Base-by-base conservation (phyloP, 1,140 invertebrate genomes). In the Limonius californicus region DNA sequence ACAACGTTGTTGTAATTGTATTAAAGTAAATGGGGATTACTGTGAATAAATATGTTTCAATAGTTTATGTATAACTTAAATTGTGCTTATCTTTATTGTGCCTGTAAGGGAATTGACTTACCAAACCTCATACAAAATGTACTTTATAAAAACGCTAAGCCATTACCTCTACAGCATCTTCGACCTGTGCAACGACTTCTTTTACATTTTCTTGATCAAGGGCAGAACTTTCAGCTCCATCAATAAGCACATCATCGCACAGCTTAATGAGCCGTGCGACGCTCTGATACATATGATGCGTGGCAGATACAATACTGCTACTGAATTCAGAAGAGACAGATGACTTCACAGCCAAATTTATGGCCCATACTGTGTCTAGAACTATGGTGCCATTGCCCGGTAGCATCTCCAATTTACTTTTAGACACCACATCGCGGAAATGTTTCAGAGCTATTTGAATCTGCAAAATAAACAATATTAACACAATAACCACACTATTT, bases 311-410 rank as follows among this genome's bases (percentile, higher is more conserved):
- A 67, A 90, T 74, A 57, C 72, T 77, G 66, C 56, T 72, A 59
- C 66, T 71, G 8, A 53, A 68, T 39, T 76, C 73, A 3, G 68
- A 72, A 61, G 72, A 43, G 69, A 79, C 60, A 69, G 76, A 70
- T 67, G 74, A 74, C 73, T 80, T 73, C 23, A 79, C 68, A 16
- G 71, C 82, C 75, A 88, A 87, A 77, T 93, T 91, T 76, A 97
- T 92, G 65, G 89, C 89, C 71, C 92, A 89, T 63, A 96, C 90
- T 14, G 88, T 92, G 75, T 97, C 94, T 66, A 97, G 83, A 61
- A 96, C 89, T 68, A 95, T 89, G 12, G 92, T 95, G 56, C 92
- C 92, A 76, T 94, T 94, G 35, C 92, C 94, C 0, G 93, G 91
- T 61, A 97, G 79, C 84, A 95, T 92, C 81, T 95, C 92, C 63